Conservation (phyloP, 2,797 vertebrate genomes). For the Phrynocephalus forsythii region DNA sequence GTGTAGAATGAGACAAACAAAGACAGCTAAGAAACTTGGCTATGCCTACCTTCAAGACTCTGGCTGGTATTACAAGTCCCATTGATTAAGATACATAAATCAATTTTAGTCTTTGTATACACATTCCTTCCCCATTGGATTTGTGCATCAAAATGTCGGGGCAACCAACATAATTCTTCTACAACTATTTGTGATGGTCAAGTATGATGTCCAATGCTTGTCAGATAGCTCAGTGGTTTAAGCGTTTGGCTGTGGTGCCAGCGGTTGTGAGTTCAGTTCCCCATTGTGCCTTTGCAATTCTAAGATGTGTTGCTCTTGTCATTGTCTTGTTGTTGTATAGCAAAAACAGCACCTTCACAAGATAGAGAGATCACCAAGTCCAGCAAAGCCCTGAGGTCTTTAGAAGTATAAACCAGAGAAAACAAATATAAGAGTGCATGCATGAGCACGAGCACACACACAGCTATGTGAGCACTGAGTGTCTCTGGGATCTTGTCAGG, state of each 20-base stretch:
- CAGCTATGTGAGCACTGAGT: background rate
- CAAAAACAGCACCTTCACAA: background rate
- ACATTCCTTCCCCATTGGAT: background rate
- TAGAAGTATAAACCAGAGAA: background rate
- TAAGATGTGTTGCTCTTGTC: too few relatives aligned
- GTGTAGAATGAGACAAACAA: background rate
- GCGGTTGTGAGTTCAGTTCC: too few relatives aligned
- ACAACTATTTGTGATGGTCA: background rate
- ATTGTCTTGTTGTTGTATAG: too few relatives aligned
- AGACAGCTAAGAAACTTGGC: background rate
- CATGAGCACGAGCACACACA: too few relatives aligned
- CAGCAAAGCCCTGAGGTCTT: background rate
- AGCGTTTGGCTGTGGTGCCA: too few relatives aligned
- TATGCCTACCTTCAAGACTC: background rate
- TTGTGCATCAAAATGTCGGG: background rate
- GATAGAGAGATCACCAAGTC: background rate
- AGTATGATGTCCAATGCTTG: background rate
- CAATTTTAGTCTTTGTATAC: background rate
- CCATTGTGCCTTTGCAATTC: too few relatives aligned
- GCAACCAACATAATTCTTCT: background rate
- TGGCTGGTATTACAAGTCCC: background rate
- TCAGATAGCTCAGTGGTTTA: too few relatives aligned
- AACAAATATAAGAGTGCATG: background rate
- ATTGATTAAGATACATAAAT: background rate
- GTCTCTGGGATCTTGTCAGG: too few relatives aligned